Evolutionary conservation across 2,888 invertebrate genomes (phyloP).

Genomic region (Ferdinandea cuprea): DNA sequence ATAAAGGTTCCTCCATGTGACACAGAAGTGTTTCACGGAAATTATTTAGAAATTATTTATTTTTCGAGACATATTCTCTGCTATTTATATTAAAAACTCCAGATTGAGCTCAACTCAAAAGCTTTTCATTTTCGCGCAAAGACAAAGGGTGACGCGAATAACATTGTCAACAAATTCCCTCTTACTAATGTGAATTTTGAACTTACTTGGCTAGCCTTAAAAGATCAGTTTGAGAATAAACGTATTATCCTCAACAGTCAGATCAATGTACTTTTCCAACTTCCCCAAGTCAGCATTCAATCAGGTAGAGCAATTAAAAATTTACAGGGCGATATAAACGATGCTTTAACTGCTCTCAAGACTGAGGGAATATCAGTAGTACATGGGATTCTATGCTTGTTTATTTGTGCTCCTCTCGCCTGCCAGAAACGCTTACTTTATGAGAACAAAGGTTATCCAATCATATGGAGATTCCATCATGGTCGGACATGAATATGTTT

Average conservation of each 20-base stretch:
- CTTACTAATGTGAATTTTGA: neutral
- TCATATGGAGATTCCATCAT: too few relatives aligned
- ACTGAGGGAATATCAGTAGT: neutral
- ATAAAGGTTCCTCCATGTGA: neutral
- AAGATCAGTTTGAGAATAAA: neutral
- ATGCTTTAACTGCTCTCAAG: neutral
- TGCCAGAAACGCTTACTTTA: too few relatives aligned
- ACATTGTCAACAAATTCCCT: neutral
- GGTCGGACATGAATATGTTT: too few relatives aligned
- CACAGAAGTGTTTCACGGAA: neutral
- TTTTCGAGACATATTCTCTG: neutral
- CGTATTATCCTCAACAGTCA: neutral
- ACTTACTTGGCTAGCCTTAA: neutral
- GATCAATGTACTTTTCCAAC: neutral
- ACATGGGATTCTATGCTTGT: conserved; percentile 1
- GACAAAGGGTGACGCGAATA: neutral
- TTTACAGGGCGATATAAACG: neutral
- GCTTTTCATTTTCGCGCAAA: neutral
- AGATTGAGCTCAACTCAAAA: neutral
- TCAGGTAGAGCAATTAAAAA: neutral
- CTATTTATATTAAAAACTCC: neutral
- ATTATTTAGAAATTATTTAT: neutral
- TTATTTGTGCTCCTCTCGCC: neutral
- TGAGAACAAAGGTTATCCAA: too few relatives aligned
- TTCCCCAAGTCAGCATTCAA: neutral